Evolutionary conservation across 2,113 vertebrate genomes (phyloP), one percentile per base, ranked within the genome.

Genomic region (Chiloscyllium plagiosum): DNA sequence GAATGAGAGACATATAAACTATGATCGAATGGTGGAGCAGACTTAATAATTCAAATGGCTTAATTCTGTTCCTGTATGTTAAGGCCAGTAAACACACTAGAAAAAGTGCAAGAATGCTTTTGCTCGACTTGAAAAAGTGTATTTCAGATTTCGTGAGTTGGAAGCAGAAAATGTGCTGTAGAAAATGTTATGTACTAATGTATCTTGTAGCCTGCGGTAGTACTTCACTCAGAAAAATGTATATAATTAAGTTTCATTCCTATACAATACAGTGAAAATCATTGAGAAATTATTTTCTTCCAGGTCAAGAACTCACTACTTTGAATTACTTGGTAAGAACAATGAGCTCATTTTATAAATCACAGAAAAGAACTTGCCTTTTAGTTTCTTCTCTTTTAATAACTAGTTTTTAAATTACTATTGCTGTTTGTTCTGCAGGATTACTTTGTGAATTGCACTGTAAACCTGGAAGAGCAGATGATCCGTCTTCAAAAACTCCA

Each of bases 261-360:
- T 33, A 7, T 87, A 33, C 42, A 37, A 47, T 24, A 65, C 13
- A 86, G 37, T 42, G 33, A 22, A 86, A 80, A 0, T 52, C 24
- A 17, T 65, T 70, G 42, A 56, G 68, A 17, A 95, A 37, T 96
- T 94, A 96, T 97, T 56, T 66, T 95, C 96, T 97, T 86, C 94
- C 96, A 99, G 99, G 98, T 96, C 98, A 98, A 96, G 98, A 99
- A 96, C 97, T 99, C 97, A 98, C 98, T 95, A 99, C 99, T 26
- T 97, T 98, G 29, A 99, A 98, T 97, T 98, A 98, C 96, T 97
- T 99, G 98, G 99, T 99, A 96, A 98, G 98, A 93, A n/a, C 37
- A 50, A 70, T 95, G 7, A 72, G 72, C 50, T 12, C 13, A 72
- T 50, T 52, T 95, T 72, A 95, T 22, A 93, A 93, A 66, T 93